Conservation (phyloP, 2,113 vertebrate genomes). For the Nipponia nippon region DNA sequence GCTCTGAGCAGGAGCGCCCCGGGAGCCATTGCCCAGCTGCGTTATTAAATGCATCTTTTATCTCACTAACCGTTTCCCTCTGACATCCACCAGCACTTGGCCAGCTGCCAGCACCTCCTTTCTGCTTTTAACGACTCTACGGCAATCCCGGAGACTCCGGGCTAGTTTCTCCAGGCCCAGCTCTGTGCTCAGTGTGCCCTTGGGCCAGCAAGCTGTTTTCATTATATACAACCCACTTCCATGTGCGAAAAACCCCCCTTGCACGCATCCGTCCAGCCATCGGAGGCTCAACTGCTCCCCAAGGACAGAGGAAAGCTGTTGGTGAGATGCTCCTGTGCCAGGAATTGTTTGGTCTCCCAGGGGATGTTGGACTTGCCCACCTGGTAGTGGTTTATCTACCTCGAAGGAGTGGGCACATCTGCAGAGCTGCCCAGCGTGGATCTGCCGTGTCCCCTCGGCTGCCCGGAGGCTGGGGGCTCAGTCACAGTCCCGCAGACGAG, state of each 20-base stretch:
- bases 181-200: not conserved
- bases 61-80: not conserved
- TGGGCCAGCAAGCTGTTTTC: not conserved
- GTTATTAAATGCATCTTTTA: not conserved
- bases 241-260: fast-evolving
- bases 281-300: not conserved
- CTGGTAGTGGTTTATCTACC: not conserved
- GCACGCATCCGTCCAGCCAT: not conserved
- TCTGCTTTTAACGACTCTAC: not conserved
- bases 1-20: not conserved
- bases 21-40: not conserved
- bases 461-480: not conserved
- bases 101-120: not conserved
- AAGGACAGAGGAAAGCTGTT: not conserved
- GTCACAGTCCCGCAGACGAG: not conserved
- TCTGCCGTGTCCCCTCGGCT: not conserved
- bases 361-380: not conserved
- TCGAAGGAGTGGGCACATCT: not conserved
- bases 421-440: not conserved
- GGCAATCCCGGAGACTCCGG: not conserved
- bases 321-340: not conserved
- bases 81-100: not conserved
- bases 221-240: not conserved
- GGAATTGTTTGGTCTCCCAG: not conserved
- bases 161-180: not conserved